Percentiles rank a stretch among this genome's conserved stretches.
These are phyloP conservation scores for Malacoctenus gilli DNA, from an alignment of 2,797 vertebrate species.

Conservation along the genomic window DNA sequence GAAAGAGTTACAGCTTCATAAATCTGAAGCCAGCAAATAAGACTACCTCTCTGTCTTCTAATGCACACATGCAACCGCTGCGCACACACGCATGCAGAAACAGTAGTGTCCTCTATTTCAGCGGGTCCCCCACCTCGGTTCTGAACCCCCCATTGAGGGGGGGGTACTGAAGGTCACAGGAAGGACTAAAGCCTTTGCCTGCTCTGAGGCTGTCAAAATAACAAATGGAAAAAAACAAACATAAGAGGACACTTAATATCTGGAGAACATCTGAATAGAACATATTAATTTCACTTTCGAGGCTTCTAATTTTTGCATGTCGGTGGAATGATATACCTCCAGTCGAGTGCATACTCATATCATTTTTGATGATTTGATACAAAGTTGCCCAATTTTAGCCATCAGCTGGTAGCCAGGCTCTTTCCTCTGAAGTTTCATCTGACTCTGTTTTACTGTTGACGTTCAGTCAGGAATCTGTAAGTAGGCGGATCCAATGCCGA, in stretches of 20 bases:
- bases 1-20: slow-evolving; percentile 58
- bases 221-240: no score
- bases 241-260: no score
- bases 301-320: no score
- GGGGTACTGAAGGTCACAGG: no score
- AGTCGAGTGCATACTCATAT: background rate
- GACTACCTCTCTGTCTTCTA: slow-evolving; percentile 40
- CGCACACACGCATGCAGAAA: background rate
- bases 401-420: background rate
- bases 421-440: background rate
- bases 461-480: slow-evolving; percentile 15
- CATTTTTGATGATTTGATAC: background rate
- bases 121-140: no score
- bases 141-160: no score
- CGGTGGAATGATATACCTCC: no score
- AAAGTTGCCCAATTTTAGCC: background rate
- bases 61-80: slow-evolving; percentile 3
- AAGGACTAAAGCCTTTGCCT: no score
- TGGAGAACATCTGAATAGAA: no score
- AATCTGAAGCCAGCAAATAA: slow-evolving; percentile 67
- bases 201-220: no score
- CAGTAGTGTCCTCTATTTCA: slow-evolving; percentile 15
- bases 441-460: background rate
- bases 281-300: no score
- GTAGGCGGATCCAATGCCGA: background rate